Base-by-base conservation (phyloP, 2,888 invertebrate genomes). In the Dione vanillae region DNA sequence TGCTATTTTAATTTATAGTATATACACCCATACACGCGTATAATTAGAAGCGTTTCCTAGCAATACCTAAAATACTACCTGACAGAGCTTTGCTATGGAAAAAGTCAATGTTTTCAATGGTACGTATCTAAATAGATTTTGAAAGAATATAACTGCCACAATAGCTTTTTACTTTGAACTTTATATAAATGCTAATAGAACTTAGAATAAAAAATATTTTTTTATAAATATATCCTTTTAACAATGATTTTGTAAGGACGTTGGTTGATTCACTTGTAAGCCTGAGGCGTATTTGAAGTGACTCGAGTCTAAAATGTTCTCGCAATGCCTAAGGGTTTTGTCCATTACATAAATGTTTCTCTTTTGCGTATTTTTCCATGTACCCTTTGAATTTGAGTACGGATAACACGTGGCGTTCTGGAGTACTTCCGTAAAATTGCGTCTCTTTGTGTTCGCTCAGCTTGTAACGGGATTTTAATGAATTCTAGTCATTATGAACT, bases 241-340 rank as follows among this genome's bases (percentile, higher is more conserved):
- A 1, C 10, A 35, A n/a, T 19, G 12, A 49, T 27, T 35, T 40
- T 45, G 14, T 20, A 43, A 67, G 67, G 54, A 65, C 49, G 49
- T 54, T 75, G 77, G 80, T 75, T 73, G 76, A 74, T 69, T 67
- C 77, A 75, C 74, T 75, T 74, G 75, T 76, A 73, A 65, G 76
- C 83, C 78, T 47, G 65, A 68, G 78, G 79, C 77, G 70, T 59
- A 74, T 74, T 77, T 80, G 77, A 80, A 82, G 82, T 82, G 82
- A 79, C 80, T 82, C 77, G 72, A 76, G 78, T 79, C 78, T 77
- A 76, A 72, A 78, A 79, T 79, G 82, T 82, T 80, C 78, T 76
- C 74, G 62, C 68, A 77, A 67, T 70, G 78, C 79, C 75, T 65
- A 56, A 77, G 81, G 79, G 69, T 41, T 73, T 75, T 73, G 77